Percentiles rank a stretch among this genome's conserved stretches.
phyloP scores from a whole-genome alignment of 2,113 vertebrate genomes.

The Myrmecobius fasciatus region DNA sequence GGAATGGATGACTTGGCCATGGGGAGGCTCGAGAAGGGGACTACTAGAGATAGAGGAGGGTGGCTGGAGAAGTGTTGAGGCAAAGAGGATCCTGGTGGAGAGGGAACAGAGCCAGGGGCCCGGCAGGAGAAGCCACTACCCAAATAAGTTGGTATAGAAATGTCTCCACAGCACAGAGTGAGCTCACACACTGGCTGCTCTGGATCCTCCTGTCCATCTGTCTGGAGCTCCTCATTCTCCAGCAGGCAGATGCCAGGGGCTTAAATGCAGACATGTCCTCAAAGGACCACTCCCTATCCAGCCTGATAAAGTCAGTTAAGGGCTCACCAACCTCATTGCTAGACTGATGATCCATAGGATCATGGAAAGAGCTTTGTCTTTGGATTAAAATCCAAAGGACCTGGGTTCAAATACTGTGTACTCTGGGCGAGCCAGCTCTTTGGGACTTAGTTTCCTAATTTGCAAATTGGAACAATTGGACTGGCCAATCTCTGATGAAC shows the following conservation, averaged over 20 bases:
- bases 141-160: background rate
- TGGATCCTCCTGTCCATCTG: background rate
- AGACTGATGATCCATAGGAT: background rate
- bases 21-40: background rate
- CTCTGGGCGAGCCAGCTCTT: background rate
- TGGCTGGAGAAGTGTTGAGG: background rate
- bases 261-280: background rate
- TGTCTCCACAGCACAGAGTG: background rate
- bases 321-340: background rate
- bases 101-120: background rate
- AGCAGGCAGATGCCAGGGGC: background rate
- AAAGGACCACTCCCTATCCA: accelerated
- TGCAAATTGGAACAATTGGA: background rate
- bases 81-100: background rate
- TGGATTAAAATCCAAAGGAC: background rate
- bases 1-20: background rate
- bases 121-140: background rate
- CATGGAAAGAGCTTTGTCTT: background rate
- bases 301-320: accelerated
- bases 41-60: background rate
- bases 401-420: background rate
- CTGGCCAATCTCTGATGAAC: background rate
- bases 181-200: background rate
- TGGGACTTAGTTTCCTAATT: background rate
- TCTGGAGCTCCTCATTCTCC: background rate